These are phyloP conservation scores for Andrena haemorrhoa DNA, from an alignment of 2,888 invertebrate genomes.

Conservation along the genomic window DNA sequence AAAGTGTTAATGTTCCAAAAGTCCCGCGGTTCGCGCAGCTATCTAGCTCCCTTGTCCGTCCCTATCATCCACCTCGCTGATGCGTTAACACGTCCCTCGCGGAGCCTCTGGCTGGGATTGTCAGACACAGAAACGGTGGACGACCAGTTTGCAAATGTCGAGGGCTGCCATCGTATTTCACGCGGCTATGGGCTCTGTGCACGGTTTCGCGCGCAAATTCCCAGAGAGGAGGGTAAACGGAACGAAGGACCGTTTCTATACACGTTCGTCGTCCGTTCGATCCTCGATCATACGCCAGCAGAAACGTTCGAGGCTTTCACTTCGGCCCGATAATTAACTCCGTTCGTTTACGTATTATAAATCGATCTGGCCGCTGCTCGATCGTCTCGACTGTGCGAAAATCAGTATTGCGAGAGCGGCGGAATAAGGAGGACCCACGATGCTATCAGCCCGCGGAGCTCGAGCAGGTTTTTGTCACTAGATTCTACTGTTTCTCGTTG, in stretches of 20 bases:
- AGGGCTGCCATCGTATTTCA: constrained; percentile 53
- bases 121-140: constrained; percentile 40
- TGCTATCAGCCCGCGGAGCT: neutral
- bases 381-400: constrained; percentile 12
- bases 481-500: constrained; percentile 3
- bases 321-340: constrained; percentile 38
- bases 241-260: constrained; percentile 55
- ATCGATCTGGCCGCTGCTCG: constrained; percentile 13
- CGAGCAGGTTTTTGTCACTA: constrained; percentile 14
- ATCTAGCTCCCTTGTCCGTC: neutral
- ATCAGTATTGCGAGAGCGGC: neutral
- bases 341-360: constrained; percentile 6
- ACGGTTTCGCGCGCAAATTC: constrained; percentile 16
- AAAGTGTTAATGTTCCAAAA: neutral
- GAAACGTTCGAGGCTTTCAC: constrained; percentile 42
- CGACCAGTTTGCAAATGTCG: constrained; percentile 58
- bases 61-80: constrained; percentile 12
- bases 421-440: neutral
- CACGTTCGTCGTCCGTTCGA: constrained; percentile 43
- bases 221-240: constrained; percentile 45
- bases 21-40: neutral
- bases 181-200: neutral
- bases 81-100: constrained; percentile 36
- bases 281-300: constrained; percentile 32
- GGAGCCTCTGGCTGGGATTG: constrained; percentile 15